Evolutionary conservation across 2,888 invertebrate genomes (phyloP), one percentile per base, ranked within the genome.

Genomic region (Mesorhabditis belari): DNA sequence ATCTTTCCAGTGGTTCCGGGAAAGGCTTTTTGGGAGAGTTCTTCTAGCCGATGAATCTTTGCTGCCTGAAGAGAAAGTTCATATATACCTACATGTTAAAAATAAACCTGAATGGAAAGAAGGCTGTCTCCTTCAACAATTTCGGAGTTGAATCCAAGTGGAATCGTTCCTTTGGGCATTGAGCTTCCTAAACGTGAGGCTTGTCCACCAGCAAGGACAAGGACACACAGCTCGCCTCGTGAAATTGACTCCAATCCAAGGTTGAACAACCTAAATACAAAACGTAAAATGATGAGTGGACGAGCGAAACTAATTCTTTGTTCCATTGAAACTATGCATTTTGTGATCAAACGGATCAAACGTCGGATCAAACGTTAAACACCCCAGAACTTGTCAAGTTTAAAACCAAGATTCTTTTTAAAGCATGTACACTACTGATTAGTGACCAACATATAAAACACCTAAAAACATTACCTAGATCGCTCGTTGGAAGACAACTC

Each of bases 181-280:
- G 87, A 86, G 23, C 94, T 94, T 2, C 98, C 98, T 2, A 99
- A 86, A 59, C 98, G 86, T 0, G 95, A 98, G 1, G 96, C 98
- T 83, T 98, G 96, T 5, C 98, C 98, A 27, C 98, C 98, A 55
- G 96, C 96, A 82, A 98, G 86, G 4, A 98, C 85, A 58, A 98
- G 83, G 24, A 95, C 92, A 55, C 91, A 95, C 57, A 85, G 83
- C 62, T 81, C 73, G 53, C 81, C 81, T 50, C 81, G 71, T 4
- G 82, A 74, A 24, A 85, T 80, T 49, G 82, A 81, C 55, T 81
- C 82, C 68, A 85, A 68, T 61, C 84, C 84, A 9, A 35, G 83
- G 49, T 23, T 71, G 66, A 81, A 81, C 66, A 81, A 64, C 3
- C 65, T 67, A 50, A n/a, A 64, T n/a, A n/a, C n/a, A n/a, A n/a